phyloP scores from a whole-genome alignment of 2,797 vertebrate species.

The Betta splendens region DNA sequence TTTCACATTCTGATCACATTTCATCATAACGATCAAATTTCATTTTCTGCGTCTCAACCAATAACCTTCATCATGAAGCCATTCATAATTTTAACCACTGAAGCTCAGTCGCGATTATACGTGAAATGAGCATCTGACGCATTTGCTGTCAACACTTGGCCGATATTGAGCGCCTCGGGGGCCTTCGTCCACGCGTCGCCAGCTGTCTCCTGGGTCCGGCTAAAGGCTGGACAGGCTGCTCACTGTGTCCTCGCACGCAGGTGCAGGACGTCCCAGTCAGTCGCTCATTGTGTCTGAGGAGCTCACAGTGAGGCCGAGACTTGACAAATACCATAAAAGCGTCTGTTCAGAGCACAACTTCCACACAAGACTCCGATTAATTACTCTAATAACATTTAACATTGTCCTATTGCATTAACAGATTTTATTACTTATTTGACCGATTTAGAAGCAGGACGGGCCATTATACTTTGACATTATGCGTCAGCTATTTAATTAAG shows the following conservation, averaged over 20 bases:
- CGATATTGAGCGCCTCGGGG: background rate
- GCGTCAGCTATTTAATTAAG: conserved; percentile 56
- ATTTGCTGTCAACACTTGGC: background rate
- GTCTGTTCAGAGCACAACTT: too few species aligned
- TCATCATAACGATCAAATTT: too few species aligned
- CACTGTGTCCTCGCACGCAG: background rate
- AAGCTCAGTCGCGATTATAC: too few species aligned
- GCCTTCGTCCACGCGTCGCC: background rate
- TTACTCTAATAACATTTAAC: conserved; percentile 36
- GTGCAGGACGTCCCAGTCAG: background rate
- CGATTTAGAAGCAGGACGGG: conserved; percentile 35
- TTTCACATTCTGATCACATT: too few species aligned
- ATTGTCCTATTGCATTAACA: conserved; percentile 43
- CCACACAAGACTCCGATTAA: too few species aligned
- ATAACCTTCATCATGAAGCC: too few species aligned
- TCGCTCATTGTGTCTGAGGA: fast-evolving
- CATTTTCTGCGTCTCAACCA: background rate
- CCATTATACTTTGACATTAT: conserved; percentile 44
- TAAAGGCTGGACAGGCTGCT: background rate
- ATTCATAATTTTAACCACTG: too few species aligned
- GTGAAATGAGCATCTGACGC: too few species aligned
- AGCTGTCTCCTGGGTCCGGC: background rate
- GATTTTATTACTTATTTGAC: conserved; percentile 36
- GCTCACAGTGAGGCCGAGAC: too few species aligned
- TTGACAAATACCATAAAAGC: too few species aligned